phyloP scores from a whole-genome alignment of 2,113 vertebrate genomes.

The Balaenoptera acutorostrata region DNA sequence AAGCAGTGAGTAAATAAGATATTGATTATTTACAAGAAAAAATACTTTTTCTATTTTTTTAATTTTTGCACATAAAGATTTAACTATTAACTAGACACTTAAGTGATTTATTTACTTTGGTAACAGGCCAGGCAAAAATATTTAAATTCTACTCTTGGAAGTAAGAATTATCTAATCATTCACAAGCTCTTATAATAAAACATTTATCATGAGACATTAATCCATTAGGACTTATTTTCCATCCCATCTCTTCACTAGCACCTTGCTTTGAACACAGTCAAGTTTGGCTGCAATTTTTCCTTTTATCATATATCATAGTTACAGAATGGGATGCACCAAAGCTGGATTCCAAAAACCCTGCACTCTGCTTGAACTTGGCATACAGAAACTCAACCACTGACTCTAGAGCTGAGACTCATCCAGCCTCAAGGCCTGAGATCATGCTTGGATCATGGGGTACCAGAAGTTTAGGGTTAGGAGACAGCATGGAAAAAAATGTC shows the following conservation, averaged over 20 bases:
- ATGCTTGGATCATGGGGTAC: slow-evolving; percentile 66
- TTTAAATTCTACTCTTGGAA: slow-evolving; percentile 83
- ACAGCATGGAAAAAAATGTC: slow-evolving; percentile 56
- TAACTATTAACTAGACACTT: slow-evolving; percentile 74
- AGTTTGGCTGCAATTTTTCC: slow-evolving; percentile 78
- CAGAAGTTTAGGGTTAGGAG: slow-evolving; percentile 45
- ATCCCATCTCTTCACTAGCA: slow-evolving; percentile 80
- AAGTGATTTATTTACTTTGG: slow-evolving; percentile 83
- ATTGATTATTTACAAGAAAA: slow-evolving; percentile 57
- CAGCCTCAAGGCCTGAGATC: slow-evolving; percentile 72
- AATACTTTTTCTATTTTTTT: background rate
- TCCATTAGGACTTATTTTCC: slow-evolving; percentile 84
- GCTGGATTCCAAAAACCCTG: slow-evolving; percentile 75
- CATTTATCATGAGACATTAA: slow-evolving; percentile 83
- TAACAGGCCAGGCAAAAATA: slow-evolving; percentile 79
- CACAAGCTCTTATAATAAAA: slow-evolving; percentile 82
- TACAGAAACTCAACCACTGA: slow-evolving; percentile 74
- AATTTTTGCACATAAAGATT: slow-evolving; percentile 65
- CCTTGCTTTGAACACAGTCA: slow-evolving; percentile 81
- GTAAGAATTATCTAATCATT: slow-evolving; percentile 87
- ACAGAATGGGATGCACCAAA: slow-evolving; percentile 78
- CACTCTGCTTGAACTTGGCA: slow-evolving; percentile 87
- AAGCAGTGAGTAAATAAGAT: background rate
- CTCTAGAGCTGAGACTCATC: slow-evolving; percentile 70
- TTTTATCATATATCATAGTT: slow-evolving; percentile 86